Evolutionary conservation across 1,140 invertebrate species (phyloP).

Genomic region (Anadara kagoshimensis): DNA sequence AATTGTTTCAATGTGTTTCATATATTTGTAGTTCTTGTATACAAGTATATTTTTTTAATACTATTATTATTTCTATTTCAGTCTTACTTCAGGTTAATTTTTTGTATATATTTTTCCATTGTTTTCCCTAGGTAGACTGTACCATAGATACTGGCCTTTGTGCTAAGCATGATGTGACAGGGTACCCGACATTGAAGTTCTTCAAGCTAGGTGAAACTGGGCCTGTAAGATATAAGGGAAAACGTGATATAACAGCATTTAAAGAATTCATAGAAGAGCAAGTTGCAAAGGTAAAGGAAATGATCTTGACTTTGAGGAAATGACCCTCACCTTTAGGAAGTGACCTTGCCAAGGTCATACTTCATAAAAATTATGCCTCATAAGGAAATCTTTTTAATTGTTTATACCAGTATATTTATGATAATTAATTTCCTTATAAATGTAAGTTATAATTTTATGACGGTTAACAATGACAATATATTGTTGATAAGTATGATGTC

Average conservation of each 20-base stretch:
- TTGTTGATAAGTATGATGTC: no score
- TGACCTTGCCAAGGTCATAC: not conserved
- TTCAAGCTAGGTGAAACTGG: constrained; percentile 80
- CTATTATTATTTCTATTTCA: not conserved
- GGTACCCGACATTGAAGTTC: constrained; percentile 84
- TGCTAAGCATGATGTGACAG: constrained; percentile 83
- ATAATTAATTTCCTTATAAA: no score
- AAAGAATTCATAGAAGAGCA: constrained; percentile 85
- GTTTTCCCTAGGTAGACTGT: constrained; percentile 79
- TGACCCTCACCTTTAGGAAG: not conserved
- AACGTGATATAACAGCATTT: constrained; percentile 82
- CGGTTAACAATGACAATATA: no score
- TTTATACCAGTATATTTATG: no score
- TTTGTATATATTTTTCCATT: not conserved
- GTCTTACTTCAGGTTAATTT: not conserved
- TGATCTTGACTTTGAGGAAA: no score
- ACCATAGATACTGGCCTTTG: constrained; percentile 83
- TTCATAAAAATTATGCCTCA: no score
- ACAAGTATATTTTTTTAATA: no score
- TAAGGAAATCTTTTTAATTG: no score
- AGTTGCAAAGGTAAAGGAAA: constrained; percentile 70
- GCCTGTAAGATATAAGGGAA: constrained; percentile 82
- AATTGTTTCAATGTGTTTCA: no score
- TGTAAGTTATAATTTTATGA: no score
- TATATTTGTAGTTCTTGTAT: no score